phyloP scores from a whole-genome alignment of 2,797 vertebrate genomes.

The Pantherophis alleghaniensis region DNA sequence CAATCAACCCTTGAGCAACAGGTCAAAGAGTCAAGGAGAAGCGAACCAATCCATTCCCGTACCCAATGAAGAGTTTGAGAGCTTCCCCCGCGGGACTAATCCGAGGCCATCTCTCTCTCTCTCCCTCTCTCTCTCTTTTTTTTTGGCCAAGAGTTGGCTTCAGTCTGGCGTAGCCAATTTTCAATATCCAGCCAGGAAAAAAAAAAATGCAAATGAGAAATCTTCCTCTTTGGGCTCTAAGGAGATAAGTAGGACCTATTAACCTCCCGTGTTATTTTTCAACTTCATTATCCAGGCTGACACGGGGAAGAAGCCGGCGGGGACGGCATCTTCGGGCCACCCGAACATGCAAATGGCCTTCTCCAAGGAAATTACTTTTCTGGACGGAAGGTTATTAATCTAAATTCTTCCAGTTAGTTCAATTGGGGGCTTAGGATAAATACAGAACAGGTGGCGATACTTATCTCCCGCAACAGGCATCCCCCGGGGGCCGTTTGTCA shows the following conservation, averaged over 20 bases:
- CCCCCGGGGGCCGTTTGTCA: conserved; percentile 70
- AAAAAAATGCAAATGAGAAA: conserved; percentile 71
- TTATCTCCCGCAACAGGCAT: conserved; percentile 81
- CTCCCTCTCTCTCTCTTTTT: conserved; percentile 14
- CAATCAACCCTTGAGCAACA: neutral
- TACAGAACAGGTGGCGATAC: conserved; percentile 86
- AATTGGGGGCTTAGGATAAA: conserved; percentile 96
- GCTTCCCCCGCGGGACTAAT: conserved; percentile 12
- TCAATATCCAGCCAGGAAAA: conserved; percentile 49
- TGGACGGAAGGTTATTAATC: conserved; percentile 94
- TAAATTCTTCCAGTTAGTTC: conserved; percentile 95
- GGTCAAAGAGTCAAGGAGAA: neutral
- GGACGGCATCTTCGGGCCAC: conserved; percentile 86
- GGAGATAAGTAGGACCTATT: conserved; percentile 93
- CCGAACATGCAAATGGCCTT: conserved; percentile 95
- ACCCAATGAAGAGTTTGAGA: conserved; percentile 32
- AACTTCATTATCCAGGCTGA: conserved; percentile 98
- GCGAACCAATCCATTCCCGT: neutral
- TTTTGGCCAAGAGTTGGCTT: conserved; percentile 38
- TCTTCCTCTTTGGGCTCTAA: conserved; percentile 73
- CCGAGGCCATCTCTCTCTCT: neutral
- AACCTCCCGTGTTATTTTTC: conserved; percentile 95
- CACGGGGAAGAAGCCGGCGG: conserved; percentile 81
- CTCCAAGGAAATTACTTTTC: conserved; percentile 98
- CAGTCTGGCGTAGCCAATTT: conserved; percentile 65